Conservation (phyloP, 2,113 vertebrate species). For the Boleophthalmus pectinirostris region DNA sequence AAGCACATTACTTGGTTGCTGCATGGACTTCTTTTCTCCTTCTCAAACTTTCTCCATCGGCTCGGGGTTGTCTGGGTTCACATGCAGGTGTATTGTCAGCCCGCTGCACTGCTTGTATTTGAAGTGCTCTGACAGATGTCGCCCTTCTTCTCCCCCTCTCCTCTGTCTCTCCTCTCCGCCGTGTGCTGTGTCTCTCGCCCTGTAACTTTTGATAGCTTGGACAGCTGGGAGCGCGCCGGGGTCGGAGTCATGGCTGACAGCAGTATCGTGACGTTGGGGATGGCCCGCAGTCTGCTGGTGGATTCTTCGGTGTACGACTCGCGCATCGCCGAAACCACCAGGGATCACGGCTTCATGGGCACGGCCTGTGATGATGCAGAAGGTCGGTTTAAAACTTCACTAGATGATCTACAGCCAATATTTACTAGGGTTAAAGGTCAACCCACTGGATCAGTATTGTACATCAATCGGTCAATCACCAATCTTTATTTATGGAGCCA, state of each 20-base stretch:
- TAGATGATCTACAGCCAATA: too few relatives aligned
- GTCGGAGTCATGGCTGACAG: conserved; percentile 85
- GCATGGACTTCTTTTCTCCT: conserved; percentile 1
- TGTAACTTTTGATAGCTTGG: conserved; percentile 52
- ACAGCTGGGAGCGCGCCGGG: conserved; percentile 52
- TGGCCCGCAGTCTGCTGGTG: conserved; percentile 82
- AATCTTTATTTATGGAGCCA: too few relatives aligned
- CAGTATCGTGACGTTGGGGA: conserved; percentile 78
- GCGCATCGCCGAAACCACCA: conserved; percentile 85
- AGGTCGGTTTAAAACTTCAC: conserved; percentile 73
- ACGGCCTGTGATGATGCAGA: conserved; percentile 75
- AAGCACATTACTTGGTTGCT: background rate
- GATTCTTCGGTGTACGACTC: conserved; percentile 91
- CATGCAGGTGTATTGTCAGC: conserved; percentile 14
- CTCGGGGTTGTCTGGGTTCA: conserved; percentile 8
- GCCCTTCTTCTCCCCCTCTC: conserved; percentile 16
- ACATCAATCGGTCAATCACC: too few relatives aligned
- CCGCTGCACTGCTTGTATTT: conserved; percentile 15
- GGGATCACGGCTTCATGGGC: conserved; percentile 79
- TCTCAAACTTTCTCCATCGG: background rate
- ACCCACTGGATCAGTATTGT: background rate
- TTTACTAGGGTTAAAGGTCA: background rate
- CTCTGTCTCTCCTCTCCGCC: background rate
- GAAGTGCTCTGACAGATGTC: conserved; percentile 44
- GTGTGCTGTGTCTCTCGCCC: conserved; percentile 11